Evolutionary conservation across 2,888 invertebrate species (phyloP).

Genomic region (Carpatolechia fugitivella): DNA sequence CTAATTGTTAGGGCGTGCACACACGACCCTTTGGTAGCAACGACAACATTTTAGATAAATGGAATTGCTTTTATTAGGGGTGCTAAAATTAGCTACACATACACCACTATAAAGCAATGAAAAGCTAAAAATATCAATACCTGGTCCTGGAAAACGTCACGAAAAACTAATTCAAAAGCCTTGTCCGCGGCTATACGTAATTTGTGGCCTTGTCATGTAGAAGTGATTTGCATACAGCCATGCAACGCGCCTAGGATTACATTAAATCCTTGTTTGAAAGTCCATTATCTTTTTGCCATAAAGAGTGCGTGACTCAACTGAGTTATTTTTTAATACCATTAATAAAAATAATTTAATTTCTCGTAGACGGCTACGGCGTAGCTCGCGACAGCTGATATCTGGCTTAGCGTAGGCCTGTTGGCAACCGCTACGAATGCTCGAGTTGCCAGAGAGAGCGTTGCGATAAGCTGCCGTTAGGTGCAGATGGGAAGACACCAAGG

Average conservation of each 20-base stretch:
- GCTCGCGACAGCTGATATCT: constrained; percentile 45
- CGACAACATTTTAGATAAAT: constrained; percentile 22
- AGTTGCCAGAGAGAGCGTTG: constrained; percentile 54
- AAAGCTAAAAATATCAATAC: background rate
- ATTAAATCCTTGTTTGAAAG: background rate
- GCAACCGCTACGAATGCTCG: constrained; percentile 65
- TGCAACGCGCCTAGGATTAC: background rate
- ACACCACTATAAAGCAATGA: background rate
- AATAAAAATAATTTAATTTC: constrained; percentile 31
- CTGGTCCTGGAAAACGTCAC: no score
- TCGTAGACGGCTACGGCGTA: constrained; percentile 58
- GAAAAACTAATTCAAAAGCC: no score
- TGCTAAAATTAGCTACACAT: constrained; percentile 6
- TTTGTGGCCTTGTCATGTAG: background rate
- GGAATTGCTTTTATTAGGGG: constrained; percentile 26
- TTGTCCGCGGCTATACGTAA: no score
- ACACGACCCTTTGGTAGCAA: constrained; percentile 15
- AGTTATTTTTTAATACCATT: background rate
- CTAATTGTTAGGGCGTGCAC: constrained; percentile 17
- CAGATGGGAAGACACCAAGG: constrained; percentile 39
- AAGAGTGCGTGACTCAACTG: background rate
- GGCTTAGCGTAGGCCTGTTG: constrained; percentile 68
- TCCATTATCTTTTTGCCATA: background rate
- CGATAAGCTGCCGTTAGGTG: constrained; percentile 47
- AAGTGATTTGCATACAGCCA: background rate